These are phyloP conservation scores for human DNA, from an alignment of 2,113 vertebrate species.

Conservation along the genomic window GRCh38 chr16:80459501-80460000, in stretches of 20 bases:
- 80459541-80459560: slow-evolving; percentile 32
- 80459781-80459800: not conserved
- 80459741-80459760: not conserved
- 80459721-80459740: slow-evolving; percentile 57
- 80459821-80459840: not conserved
- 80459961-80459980: not conserved
- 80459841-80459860: not conserved
- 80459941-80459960: not conserved
- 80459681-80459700: slow-evolving; percentile 55
- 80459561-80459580: slow-evolving; percentile 42
- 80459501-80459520: not conserved
- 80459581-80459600: slow-evolving; percentile 61
- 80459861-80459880: slow-evolving; percentile 22
- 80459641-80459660: slow-evolving; percentile 68
- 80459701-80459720: slow-evolving; percentile 62
- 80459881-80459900: not conserved
- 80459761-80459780: slow-evolving; percentile 24
- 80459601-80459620: slow-evolving; percentile 68
- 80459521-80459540: slow-evolving; percentile 48
- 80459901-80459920: not conserved
- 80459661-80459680: slow-evolving; percentile 71
- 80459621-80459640: slow-evolving; percentile 64
- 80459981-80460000: not conserved
- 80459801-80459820: not conserved
- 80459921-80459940: not conserved